phyloP scores from a whole-genome alignment of 1,140 invertebrate species.

The Zeugodacus cucurbitae region DNA sequence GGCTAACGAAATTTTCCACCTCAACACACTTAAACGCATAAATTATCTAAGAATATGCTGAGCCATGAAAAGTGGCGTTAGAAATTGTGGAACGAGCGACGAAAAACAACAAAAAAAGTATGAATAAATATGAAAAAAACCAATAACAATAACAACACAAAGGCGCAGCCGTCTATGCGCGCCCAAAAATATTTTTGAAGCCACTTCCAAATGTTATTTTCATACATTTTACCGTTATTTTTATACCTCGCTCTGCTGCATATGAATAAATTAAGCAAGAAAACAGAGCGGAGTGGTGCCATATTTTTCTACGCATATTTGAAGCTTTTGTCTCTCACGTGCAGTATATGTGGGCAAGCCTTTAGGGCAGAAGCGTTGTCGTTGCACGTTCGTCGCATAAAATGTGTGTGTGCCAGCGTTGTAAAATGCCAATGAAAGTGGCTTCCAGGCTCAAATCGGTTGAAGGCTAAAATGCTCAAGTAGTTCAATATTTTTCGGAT shows the following conservation, averaged over 20 bases:
- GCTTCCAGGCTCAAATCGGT: background rate
- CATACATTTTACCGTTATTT: background rate
- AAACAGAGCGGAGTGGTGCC: background rate
- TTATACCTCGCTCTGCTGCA: background rate
- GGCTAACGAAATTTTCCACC: background rate
- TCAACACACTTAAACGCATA: conserved; percentile 23
- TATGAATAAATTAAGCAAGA: background rate
- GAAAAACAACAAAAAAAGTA: background rate
- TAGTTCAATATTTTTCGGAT: no score
- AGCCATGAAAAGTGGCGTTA: background rate
- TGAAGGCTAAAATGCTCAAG: no score
- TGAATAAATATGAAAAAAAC: background rate
- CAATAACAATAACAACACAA: background rate
- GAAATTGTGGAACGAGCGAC: background rate
- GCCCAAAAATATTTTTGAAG: background rate
- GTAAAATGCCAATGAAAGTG: background rate
- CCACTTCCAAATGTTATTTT: background rate
- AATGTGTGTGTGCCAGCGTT: background rate
- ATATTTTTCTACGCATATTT: background rate
- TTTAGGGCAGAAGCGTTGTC: background rate
- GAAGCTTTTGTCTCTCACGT: background rate
- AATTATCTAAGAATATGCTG: conserved; percentile 18
- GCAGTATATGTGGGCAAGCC: background rate
- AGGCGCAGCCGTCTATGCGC: background rate
- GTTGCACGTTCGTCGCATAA: background rate